Base-by-base conservation (phyloP, 2,888 invertebrate genomes). In the Lasius platythorax region DNA sequence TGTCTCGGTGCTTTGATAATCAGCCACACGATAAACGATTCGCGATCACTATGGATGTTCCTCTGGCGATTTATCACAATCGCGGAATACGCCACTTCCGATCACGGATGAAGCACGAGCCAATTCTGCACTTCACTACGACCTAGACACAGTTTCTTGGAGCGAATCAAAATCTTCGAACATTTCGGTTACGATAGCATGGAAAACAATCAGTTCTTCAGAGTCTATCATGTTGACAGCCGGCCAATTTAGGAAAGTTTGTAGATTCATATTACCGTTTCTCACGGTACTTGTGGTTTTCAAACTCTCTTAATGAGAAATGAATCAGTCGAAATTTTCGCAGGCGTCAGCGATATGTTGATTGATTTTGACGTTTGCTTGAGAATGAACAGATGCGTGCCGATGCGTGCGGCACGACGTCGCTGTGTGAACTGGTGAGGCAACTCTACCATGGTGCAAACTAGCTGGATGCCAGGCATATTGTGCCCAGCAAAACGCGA, bases 351-450 rank as follows among this genome's bases (percentile, higher is more conserved):
- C 23, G 43, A 11, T 50, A 23, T 33, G 63, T 18, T n/a, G 46
- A 30, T 63, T 23, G 28, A 50, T 46, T 50, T 81, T 50, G 72
- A 72, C 72, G 79, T 73, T 72, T 28, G 46, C 28, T 37, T 6
- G 33, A 46, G 33, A 30, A 30, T 9, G 37, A 61, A 73, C 61
- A 63, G 50, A 23, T 70, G 72, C 75, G 89, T 86, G 85, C 84
- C 91, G 91, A 91, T 93, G 91, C 93, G 92, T 91, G 90, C 94
- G 92, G 91, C 91, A 85, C 93, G 91, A 87, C 90, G 93, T 93
- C 93, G 91, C 91, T 91, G 86, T 91, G 91, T 91, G 91, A 90
- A 94, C 94, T 94, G 53, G 8, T n/a, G 93, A 93, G 87, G 78
- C 82, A 84, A 83, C 85, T 83, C 67, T 67, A 72, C 88, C 87